These are phyloP conservation scores for Muscidifurax raptorellus DNA, from an alignment of 1,140 invertebrate species.

Conservation along the genomic window DNA sequence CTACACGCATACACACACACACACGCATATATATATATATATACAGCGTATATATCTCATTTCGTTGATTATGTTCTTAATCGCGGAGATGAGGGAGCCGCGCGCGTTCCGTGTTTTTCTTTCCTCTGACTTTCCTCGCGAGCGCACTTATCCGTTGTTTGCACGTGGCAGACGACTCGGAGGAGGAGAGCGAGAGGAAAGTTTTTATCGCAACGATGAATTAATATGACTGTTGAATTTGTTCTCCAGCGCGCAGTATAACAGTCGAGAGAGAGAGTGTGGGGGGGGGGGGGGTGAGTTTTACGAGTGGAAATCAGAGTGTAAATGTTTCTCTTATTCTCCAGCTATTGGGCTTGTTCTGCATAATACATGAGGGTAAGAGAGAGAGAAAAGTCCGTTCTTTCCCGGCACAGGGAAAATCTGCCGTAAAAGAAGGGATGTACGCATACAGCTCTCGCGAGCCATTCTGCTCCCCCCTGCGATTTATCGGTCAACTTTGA, in stretches of 20 bases:
- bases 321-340: slow-evolving; percentile 26
- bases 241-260: background rate
- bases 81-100: background rate
- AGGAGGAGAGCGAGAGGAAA: background rate
- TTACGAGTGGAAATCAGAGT: slow-evolving; percentile 34
- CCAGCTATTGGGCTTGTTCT: slow-evolving; percentile 28
- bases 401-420: background rate
- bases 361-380: slow-evolving; percentile 32
- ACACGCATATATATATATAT: no score
- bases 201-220: slow-evolving; percentile 25
- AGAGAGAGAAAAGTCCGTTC: slow-evolving; percentile 9
- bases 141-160: background rate
- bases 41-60: slow-evolving; percentile 2
- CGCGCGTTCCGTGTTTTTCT: background rate
- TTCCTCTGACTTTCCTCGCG: background rate
- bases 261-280: background rate
- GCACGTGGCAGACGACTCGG: background rate
- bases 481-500: slow-evolving; percentile 38
- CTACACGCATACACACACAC: no score
- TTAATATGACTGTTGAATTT: slow-evolving; percentile 32
- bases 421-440: slow-evolving; percentile 18
- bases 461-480: background rate
- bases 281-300: background rate
- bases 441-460: background rate
- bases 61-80: slow-evolving; percentile 18